Conservation (phyloP, 2,113 vertebrate genomes). For the Psilopogon haemacephalus region DNA sequence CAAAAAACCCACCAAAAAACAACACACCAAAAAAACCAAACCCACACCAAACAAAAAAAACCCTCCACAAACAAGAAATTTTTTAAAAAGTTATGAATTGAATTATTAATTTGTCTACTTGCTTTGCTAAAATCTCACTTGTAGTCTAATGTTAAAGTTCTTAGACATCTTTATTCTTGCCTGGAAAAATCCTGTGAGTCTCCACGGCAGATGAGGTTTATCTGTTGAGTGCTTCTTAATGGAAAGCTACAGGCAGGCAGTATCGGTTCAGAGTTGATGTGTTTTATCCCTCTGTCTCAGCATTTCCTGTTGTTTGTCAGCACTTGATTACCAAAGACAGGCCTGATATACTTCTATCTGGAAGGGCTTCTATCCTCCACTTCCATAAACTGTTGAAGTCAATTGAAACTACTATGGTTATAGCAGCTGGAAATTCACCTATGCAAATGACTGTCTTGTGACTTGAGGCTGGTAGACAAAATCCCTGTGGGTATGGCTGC, state of each 20-base stretch:
- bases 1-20: too few relatives aligned
- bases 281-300: neutral
- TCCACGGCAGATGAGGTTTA: neutral
- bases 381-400: neutral
- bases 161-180: neutral
- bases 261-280: neutral
- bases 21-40: too few relatives aligned
- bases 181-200: neutral
- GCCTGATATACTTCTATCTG: neutral
- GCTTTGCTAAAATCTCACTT: neutral
- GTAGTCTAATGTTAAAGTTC: neutral
- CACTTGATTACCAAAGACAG: neutral
- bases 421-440: neutral
- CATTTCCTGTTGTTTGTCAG: neutral
- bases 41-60: too few relatives aligned
- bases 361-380: neutral
- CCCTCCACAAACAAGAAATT: too few relatives aligned
- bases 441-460: neutral
- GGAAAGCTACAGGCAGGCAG: neutral
- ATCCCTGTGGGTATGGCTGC: neutral
- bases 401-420: neutral
- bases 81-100: fast-evolving
- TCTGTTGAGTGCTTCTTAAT: neutral
- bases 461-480: neutral
- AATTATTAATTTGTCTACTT: neutral